Evolutionary conservation across 2,113 vertebrate species (phyloP).

Genomic region (Microcebus ravelobensis): DNA sequence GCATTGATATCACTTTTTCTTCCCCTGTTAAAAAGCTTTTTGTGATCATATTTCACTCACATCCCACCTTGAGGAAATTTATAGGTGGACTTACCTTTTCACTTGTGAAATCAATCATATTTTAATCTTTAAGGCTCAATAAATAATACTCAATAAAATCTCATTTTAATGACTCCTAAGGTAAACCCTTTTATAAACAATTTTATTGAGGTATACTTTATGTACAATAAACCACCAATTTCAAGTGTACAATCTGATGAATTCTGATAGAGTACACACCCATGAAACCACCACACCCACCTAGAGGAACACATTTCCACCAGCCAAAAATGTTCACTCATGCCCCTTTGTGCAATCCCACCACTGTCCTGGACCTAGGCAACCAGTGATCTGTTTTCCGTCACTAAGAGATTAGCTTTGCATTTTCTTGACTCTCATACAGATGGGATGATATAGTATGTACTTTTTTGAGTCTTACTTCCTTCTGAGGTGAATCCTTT

Average conservation of each 20-base stretch:
- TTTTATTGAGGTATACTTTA: not conserved
- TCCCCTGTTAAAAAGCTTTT: constrained; percentile 35
- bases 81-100: constrained; percentile 1
- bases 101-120: constrained; percentile 55
- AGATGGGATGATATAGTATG: not conserved
- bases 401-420: constrained; percentile 38
- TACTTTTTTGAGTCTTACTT: constrained; percentile 31
- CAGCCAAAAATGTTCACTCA: not conserved
- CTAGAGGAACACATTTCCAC: not conserved
- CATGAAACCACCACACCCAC: not conserved
- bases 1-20: not conserved
- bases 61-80: constrained; percentile 35
- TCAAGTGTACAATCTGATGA: not conserved
- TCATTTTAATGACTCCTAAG: constrained; percentile 29
- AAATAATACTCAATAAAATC: constrained; percentile 63
- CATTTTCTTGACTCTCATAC: not conserved
- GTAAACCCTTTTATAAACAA: constrained; percentile 38
- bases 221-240: not conserved
- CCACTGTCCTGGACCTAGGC: not conserved
- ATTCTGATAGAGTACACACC: not conserved
- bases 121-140: constrained; percentile 59
- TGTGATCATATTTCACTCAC: constrained; percentile 18
- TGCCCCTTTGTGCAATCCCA: not conserved
- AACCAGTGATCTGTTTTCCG: constrained; percentile 12
- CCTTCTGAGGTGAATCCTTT: constrained; percentile 40